phyloP scores from a whole-genome alignment of 2,888 invertebrate genomes.

The Reticulitermes lucifugus region DNA sequence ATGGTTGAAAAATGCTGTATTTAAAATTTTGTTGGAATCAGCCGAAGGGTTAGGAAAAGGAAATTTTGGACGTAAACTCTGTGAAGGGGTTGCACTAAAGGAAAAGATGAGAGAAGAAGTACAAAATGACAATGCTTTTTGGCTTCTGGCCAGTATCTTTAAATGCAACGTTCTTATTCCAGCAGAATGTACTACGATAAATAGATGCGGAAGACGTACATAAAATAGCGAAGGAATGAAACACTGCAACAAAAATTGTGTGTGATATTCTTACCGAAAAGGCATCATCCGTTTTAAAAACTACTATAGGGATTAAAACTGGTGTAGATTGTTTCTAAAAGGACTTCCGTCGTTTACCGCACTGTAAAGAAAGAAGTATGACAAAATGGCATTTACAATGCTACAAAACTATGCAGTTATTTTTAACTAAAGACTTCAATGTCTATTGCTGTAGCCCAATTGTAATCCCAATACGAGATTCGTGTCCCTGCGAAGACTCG shows the following conservation, averaged over 20 bases:
- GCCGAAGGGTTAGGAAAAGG: not conserved
- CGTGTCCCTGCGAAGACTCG: too few relatives aligned
- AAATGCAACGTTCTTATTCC: not conserved
- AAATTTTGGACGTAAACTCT: not conserved
- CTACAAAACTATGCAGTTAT: not conserved
- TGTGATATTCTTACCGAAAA: not conserved
- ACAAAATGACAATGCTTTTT: constrained; percentile 5
- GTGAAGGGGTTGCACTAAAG: not conserved
- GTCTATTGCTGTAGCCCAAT: too few relatives aligned
- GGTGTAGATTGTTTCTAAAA: not conserved
- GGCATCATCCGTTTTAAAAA: not conserved
- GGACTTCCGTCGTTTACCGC: not conserved
- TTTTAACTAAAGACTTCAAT: not conserved
- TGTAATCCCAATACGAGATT: too few relatives aligned
- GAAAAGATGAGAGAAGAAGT: not conserved
- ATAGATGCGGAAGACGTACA: not conserved
- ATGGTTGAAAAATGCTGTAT: not conserved
- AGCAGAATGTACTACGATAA: not conserved
- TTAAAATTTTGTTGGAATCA: not conserved
- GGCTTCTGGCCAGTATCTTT: not conserved
- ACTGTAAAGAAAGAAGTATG: not conserved
- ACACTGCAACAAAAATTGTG: not conserved
- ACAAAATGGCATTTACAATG: not conserved
- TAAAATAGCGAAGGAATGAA: not conserved
- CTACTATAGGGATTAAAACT: not conserved